A percentile compares a stretch with the other conserved stretches of the same genome.
phyloP scores from a whole-genome alignment of 2,888 invertebrate species.

The Macroteleia sp. region DNA sequence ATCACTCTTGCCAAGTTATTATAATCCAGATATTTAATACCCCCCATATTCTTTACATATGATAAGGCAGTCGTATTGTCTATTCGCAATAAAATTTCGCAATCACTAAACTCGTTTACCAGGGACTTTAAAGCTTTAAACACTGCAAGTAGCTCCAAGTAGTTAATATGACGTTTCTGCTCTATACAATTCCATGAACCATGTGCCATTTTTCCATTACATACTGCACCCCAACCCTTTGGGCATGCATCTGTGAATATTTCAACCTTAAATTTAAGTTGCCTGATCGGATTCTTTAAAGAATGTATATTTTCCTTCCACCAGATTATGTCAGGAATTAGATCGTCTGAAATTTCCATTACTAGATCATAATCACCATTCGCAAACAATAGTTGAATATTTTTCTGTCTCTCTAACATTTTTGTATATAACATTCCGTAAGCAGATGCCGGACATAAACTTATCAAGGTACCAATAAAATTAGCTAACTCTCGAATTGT shows the following conservation, averaged over 20 bases:
- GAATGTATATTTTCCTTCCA: background rate
- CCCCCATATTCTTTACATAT: background rate
- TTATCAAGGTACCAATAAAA: too few relatives aligned
- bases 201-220: background rate
- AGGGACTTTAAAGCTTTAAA: background rate
- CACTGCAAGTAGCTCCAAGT: background rate
- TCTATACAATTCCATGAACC: background rate
- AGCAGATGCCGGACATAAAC: too few relatives aligned
- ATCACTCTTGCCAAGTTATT: background rate
- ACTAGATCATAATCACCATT: background rate
- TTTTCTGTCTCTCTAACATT: background rate
- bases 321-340: background rate
- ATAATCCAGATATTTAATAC: background rate
- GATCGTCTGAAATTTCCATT: background rate
- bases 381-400: background rate
- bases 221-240: background rate
- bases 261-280: background rate
- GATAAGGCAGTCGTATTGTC: conserved; percentile 1
- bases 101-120: background rate
- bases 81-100: background rate
- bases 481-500: too few relatives aligned
- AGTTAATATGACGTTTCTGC: background rate
- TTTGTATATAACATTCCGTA: background rate
- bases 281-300: background rate
- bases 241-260: background rate